phyloP scores from a whole-genome alignment of 2,888 invertebrate genomes.

The Hipparchia semele region DNA sequence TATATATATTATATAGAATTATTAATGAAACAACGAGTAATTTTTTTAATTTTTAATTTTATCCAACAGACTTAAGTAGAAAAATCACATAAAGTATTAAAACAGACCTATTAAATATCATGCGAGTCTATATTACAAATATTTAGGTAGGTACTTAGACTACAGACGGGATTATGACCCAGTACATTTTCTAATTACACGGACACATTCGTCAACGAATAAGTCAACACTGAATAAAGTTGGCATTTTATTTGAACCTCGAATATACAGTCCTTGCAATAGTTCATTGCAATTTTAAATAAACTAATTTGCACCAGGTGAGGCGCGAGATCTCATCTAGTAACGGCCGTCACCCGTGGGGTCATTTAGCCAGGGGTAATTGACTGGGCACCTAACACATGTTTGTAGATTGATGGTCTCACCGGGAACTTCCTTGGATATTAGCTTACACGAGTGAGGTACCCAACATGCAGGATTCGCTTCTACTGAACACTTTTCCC shows the following conservation, averaged over 20 bases:
- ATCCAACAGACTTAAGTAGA: conserved; percentile 82
- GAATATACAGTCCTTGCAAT: conserved; percentile 70
- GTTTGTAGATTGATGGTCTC: conserved; percentile 97
- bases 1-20: not conserved
- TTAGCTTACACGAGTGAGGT: conserved; percentile 95
- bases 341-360: conserved; percentile 95
- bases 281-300: conserved; percentile 65
- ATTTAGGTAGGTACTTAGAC: conserved; percentile 80
- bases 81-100: conserved; percentile 82
- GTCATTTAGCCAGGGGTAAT: conserved; percentile 97
- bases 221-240: conserved; percentile 44
- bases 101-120: conserved; percentile 82
- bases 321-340: conserved; percentile 84
- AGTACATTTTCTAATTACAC: conserved; percentile 78
- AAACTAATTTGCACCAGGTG: conserved; percentile 71
- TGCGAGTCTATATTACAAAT: conserved; percentile 83
- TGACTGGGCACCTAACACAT: conserved; percentile 95
- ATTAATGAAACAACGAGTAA: conserved; percentile 27
- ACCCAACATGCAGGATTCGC: conserved; percentile 93
- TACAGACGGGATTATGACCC: conserved; percentile 82
- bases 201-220: conserved; percentile 63
- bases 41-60: conserved; percentile 71
- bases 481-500: conserved; percentile 96
- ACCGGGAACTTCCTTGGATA: conserved; percentile 96
- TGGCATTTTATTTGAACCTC: conserved; percentile 49